phyloP scores from a whole-genome alignment of 2,888 invertebrate species.

The Nasonovia ribisnigri region DNA sequence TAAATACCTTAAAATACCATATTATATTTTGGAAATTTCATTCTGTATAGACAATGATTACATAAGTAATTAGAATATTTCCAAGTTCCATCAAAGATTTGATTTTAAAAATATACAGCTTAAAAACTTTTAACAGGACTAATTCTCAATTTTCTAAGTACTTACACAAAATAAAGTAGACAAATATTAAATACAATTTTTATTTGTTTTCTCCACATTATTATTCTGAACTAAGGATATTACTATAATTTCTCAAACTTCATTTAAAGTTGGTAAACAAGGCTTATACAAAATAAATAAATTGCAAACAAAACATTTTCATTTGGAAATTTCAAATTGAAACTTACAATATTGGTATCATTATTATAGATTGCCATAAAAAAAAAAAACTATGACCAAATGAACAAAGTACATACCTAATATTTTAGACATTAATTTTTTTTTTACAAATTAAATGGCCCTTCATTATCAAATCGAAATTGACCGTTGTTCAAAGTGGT shows the following conservation, averaged over 20 bases:
- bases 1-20: too few species aligned
- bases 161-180: slow-evolving; percentile 28
- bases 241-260: slow-evolving; percentile 44
- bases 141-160: background rate
- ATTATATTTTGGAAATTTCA: too few species aligned
- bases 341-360: background rate
- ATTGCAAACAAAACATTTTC: background rate
- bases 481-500: slow-evolving; percentile 61
- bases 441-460: background rate
- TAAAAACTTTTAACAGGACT: too few species aligned
- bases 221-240: slow-evolving; percentile 32
- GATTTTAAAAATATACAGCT: too few species aligned
- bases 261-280: slow-evolving; percentile 42
- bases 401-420: background rate
- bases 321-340: background rate
- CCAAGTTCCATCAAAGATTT: too few species aligned
- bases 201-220: slow-evolving; percentile 21
- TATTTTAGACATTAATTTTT: background rate
- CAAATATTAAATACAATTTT: background rate
- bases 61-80: too few species aligned
- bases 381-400: background rate
- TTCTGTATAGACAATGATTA: too few species aligned
- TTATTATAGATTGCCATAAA: background rate
- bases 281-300: slow-evolving; percentile 28
- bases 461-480: slow-evolving; percentile 56